phyloP scores from a whole-genome alignment of 2,797 vertebrate genomes.

The Tapirus indicus region DNA sequence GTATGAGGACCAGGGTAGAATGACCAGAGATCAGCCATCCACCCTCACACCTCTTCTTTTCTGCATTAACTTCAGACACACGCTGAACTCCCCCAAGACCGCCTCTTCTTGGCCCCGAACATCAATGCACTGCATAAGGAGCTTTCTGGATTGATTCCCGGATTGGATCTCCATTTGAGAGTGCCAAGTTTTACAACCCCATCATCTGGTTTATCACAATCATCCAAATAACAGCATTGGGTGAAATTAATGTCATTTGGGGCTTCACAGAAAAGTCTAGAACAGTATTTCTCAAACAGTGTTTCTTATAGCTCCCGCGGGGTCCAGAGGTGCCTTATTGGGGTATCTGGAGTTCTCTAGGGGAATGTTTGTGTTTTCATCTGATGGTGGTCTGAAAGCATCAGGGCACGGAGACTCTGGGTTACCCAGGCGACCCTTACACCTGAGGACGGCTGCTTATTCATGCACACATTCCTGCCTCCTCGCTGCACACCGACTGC shows the following conservation, averaged over 20 bases:
- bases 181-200: neutral
- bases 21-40: neutral
- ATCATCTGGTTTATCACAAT: neutral
- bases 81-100: neutral
- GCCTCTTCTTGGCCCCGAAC: neutral
- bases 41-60: too few species aligned
- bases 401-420: accelerated
- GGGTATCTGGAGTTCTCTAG: neutral
- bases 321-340: neutral
- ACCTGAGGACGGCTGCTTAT: accelerated
- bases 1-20: neutral
- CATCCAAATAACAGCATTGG: neutral
- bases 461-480: neutral
- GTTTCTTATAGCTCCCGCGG: neutral
- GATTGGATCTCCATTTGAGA: neutral
- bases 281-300: neutral
- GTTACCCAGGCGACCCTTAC: neutral
- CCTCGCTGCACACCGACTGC: accelerated
- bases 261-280: neutral
- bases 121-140: neutral
- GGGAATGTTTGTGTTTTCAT: neutral
- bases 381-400: neutral
- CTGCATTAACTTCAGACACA: neutral
- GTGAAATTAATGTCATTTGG: too few species aligned
- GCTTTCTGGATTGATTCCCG: neutral